These are phyloP conservation scores for Madoqua kirkii DNA, from an alignment of 2,113 vertebrate species.

Conservation along the genomic window DNA sequence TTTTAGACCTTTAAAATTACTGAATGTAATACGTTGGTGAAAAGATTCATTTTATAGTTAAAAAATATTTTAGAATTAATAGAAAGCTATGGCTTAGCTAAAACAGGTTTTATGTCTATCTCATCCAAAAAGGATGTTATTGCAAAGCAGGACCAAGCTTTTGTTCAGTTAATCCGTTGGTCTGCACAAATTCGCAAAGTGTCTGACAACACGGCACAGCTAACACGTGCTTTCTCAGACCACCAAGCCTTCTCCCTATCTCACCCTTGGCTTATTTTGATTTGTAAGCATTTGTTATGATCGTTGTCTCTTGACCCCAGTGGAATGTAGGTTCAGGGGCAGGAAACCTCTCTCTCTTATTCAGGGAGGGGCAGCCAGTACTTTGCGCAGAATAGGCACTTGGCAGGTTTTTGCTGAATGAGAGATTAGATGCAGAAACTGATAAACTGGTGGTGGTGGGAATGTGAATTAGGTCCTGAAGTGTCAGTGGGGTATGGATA, in stretches of 20 bases:
- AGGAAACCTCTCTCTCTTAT: not conserved
- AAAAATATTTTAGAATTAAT: not conserved
- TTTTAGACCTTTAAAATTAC: not conserved
- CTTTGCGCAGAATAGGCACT: not conserved
- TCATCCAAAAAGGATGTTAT: not conserved
- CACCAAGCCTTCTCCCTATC: not conserved
- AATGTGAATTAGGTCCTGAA: not conserved
- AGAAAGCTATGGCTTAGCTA: not conserved
- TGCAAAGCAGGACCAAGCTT: not conserved
- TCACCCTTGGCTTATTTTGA: not conserved
- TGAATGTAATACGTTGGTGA: not conserved
- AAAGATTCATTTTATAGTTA: not conserved
- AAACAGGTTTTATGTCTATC: not conserved
- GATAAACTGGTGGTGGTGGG: not conserved
- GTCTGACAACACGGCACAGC: not conserved
- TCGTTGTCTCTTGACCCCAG: not conserved
- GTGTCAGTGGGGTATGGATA: not conserved
- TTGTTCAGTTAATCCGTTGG: not conserved
- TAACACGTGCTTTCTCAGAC: not conserved
- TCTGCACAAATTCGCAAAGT: not conserved
- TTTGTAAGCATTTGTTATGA: not conserved
- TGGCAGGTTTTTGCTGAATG: not conserved
- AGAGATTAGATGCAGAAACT: not conserved
- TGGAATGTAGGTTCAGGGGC: not conserved
- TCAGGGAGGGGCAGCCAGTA: not conserved